A percentile compares a stretch with the other conserved stretches of the same genome.
Evolutionary conservation across 2,113 vertebrate species (phyloP).

Genomic region (Heterotis niloticus): DNA sequence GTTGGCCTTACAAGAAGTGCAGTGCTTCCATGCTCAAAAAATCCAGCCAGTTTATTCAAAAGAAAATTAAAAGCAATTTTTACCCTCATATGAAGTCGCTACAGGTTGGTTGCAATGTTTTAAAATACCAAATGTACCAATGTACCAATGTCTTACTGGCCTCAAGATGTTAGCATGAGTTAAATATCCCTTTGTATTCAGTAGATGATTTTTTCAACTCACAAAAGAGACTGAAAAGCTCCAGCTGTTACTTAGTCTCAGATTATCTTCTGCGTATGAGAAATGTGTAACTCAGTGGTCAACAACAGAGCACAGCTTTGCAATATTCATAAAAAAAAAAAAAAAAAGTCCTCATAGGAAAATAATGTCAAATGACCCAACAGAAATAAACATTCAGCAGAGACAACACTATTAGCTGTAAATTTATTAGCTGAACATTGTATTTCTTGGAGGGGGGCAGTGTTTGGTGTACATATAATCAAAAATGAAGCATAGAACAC

Average conservation of each 20-base stretch:
- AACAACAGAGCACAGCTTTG: neutral
- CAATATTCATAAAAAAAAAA: neutral
- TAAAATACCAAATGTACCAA: no score
- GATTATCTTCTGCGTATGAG: neutral
- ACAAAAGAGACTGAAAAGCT: neutral
- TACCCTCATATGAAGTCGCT: no score
- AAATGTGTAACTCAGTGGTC: neutral
- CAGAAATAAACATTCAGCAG: no score
- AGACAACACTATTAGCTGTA: no score
- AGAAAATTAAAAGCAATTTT: conserved; percentile 12
- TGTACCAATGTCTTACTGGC: conserved; percentile 22
- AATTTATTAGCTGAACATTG: no score
- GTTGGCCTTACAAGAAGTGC: conserved; percentile 9
- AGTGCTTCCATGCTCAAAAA: conserved; percentile 8
- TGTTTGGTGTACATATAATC: no score
- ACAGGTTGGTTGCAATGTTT: no score
- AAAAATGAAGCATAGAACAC: no score
- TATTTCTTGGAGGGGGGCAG: no score
- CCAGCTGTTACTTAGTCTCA: neutral
- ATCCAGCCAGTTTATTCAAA: conserved; percentile 18
- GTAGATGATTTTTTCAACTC: neutral
- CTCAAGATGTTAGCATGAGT: neutral
- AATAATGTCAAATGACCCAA: no score
- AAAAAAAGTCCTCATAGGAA: neutral
- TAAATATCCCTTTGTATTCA: neutral